These are phyloP conservation scores for Myioborus melanocephalus DNA, from an alignment of 2,797 vertebrate species.

Conservation along the genomic window DNA sequence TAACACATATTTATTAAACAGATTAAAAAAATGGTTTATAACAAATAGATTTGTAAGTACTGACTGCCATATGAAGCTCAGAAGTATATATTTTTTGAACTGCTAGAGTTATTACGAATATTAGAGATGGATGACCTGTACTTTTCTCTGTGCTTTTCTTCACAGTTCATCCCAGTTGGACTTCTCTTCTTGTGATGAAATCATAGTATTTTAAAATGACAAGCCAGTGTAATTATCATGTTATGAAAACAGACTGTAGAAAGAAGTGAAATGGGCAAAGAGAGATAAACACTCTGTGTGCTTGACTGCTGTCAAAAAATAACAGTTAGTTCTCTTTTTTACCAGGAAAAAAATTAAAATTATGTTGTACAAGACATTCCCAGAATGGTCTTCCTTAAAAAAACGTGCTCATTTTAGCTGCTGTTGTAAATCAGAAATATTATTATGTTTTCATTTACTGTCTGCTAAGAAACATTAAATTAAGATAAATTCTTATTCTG, in stretches of 20 bases:
- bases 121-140: background rate
- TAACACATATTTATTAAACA: background rate
- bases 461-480: background rate
- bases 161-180: background rate
- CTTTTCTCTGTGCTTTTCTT: background rate
- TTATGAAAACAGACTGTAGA: conserved; percentile 11
- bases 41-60: background rate
- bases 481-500: background rate
- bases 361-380: background rate
- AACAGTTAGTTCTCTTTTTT: background rate
- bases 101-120: background rate
- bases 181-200: conserved; percentile 15
- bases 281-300: background rate
- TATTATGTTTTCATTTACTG: conserved; percentile 26
- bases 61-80: background rate
- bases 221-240: conserved; percentile 19
- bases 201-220: background rate
- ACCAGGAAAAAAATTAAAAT: background rate
- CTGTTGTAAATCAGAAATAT: background rate
- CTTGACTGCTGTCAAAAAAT: background rate
- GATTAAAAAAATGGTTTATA: background rate
- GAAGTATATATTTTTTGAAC: background rate
- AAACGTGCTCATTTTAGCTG: conserved; percentile 8
- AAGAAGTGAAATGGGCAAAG: conserved; percentile 23
- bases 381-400: conserved; percentile 1